Conservation (phyloP, 2,113 vertebrate species). For the Notothenia rossii region DNA sequence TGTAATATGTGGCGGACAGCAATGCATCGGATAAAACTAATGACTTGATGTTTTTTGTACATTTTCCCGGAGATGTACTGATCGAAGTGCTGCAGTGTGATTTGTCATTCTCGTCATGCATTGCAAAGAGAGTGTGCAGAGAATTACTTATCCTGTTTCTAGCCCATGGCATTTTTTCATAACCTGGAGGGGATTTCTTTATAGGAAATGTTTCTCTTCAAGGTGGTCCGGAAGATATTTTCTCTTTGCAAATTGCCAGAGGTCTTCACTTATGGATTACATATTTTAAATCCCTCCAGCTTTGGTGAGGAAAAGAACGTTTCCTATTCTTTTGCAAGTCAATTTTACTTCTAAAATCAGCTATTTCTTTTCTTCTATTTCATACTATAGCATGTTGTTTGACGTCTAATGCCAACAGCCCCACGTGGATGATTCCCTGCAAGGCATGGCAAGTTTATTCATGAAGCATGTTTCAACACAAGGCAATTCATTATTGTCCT, state of each 20-base stretch:
- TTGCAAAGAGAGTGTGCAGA: conserved; percentile 1
- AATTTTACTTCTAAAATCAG: conserved; percentile 31
- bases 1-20: background rate
- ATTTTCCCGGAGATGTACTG: conserved; percentile 14
- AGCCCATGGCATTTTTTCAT: conserved; percentile 28
- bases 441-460: too few relatives aligned
- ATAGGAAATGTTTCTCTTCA: conserved; percentile 52
- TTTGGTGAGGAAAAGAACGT: conserved; percentile 6
- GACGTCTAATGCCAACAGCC: background rate
- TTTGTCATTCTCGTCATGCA: conserved; percentile 32
- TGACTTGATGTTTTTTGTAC: conserved; percentile 5
- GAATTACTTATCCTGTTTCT: conserved; percentile 33
- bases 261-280: conserved; percentile 19
- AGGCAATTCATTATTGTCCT: too few relatives aligned
- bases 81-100: conserved; percentile 6
- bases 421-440: background rate
- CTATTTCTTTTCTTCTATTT: conserved; percentile 18
- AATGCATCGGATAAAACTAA: conserved; percentile 13
- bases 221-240: conserved; percentile 43
- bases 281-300: conserved; percentile 27
- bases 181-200: conserved; percentile 57
- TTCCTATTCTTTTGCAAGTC: conserved; percentile 12
- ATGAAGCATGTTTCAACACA: too few relatives aligned
- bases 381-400: background rate
- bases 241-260: conserved; percentile 33